phyloP scores from a whole-genome alignment of 2,888 invertebrate species.

The Scelioninae gen. 2 region DNA sequence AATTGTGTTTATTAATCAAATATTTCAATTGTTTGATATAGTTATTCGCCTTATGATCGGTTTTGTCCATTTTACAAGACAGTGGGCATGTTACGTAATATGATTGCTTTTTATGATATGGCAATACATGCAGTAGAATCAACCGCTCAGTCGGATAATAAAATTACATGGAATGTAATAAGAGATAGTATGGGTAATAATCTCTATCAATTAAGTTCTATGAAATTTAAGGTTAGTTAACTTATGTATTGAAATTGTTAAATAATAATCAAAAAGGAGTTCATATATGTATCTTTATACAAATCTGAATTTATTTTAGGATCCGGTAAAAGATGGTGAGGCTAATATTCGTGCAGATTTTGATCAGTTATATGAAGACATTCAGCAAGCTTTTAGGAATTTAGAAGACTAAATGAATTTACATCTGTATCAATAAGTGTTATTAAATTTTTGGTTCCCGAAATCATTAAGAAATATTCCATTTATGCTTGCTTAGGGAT shows the following conservation, averaged over 20 bases:
- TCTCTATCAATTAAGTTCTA: slow-evolving; percentile 97
- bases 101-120: slow-evolving; percentile 99
- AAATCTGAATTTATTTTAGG: slow-evolving; percentile 77
- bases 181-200: slow-evolving; percentile 97
- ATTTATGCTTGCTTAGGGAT: slow-evolving; percentile 64
- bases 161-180: slow-evolving; percentile 98
- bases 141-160: slow-evolving; percentile 99
- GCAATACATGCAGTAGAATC: slow-evolving; percentile 98
- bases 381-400: slow-evolving; percentile 98
- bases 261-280: too few species aligned
- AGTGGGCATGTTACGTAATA: slow-evolving; percentile 98
- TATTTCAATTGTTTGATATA: too few species aligned
- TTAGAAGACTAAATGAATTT: slow-evolving; percentile 89
- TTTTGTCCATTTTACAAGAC: slow-evolving; percentile 99
- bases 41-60: slow-evolving; percentile 93
- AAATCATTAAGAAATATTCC: slow-evolving; percentile 62
- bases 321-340: slow-evolving; percentile 98
- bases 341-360: slow-evolving; percentile 97
- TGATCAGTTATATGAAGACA: slow-evolving; percentile 97
- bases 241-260: too few species aligned
- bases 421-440: slow-evolving; percentile 55
- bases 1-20: too few species aligned
- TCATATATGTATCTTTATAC: too few species aligned
- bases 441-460: slow-evolving; percentile 61
- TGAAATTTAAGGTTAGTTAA: slow-evolving; percentile 96